These are phyloP conservation scores for Drosophila helvetica DNA, from an alignment of 2,888 invertebrate genomes.

Conservation along the genomic window DNA sequence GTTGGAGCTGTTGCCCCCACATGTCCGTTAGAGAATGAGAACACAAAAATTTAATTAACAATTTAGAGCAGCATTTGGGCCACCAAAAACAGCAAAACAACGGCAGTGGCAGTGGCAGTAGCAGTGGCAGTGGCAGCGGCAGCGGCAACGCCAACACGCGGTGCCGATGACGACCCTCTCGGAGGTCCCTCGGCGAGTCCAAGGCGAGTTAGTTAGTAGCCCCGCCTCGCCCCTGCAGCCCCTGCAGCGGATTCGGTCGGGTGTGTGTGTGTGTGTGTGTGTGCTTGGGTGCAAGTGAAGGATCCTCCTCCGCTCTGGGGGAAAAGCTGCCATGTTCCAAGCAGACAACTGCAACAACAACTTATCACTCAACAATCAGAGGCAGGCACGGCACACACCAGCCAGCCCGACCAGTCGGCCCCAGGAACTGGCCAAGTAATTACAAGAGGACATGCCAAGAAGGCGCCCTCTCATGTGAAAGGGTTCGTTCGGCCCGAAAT, in stretches of 20 bases:
- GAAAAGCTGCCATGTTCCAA: constrained; percentile 52
- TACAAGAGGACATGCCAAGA: constrained; percentile 71
- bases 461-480: constrained; percentile 40
- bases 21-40: constrained; percentile 60
- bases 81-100: constrained; percentile 31
- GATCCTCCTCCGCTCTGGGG: constrained; percentile 23
- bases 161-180: constrained; percentile 10
- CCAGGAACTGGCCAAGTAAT: constrained; percentile 61
- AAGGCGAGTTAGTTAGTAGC: constrained; percentile 59
- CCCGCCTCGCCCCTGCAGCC: not conserved
- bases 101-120: constrained; percentile 3
- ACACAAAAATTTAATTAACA: constrained; percentile 75
- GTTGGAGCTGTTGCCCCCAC: constrained; percentile 43
- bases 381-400: constrained; percentile 26
- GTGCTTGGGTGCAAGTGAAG: constrained; percentile 4
- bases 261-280: not conserved
- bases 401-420: not conserved
- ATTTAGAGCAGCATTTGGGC: constrained; percentile 69
- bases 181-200: constrained; percentile 7
- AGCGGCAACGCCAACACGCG: constrained; percentile 33
- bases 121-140: constrained; percentile 22
- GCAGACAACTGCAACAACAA: constrained; percentile 56
- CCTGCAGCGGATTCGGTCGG: not conserved
- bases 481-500: constrained; percentile 6
- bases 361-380: constrained; percentile 77